A percentile compares a stretch with the other conserved stretches of the same genome.
phyloP scores from a whole-genome alignment of 2,888 invertebrate genomes.

The Tethea ocularis region DNA sequence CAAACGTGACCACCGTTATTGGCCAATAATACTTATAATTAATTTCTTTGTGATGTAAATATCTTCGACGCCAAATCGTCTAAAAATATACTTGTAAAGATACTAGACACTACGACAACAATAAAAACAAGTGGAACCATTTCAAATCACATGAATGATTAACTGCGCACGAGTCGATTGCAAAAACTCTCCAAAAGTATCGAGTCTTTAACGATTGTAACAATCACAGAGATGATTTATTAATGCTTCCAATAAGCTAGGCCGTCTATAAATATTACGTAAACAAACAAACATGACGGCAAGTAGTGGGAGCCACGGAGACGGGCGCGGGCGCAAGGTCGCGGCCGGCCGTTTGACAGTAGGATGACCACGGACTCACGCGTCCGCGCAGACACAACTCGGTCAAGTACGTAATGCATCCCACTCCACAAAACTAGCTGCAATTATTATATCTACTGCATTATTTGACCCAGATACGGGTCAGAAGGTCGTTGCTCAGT shows the following conservation, averaged over 20 bases:
- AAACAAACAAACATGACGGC: constrained; percentile 18
- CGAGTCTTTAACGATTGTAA: not conserved
- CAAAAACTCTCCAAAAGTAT: not conserved
- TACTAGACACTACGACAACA: not conserved
- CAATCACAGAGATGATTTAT: constrained; percentile 6
- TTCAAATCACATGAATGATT: not conserved
- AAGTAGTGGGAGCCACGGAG: constrained; percentile 14
- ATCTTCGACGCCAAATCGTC: not conserved
- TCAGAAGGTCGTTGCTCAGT: no score
- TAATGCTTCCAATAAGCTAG: constrained; percentile 15
- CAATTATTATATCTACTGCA: not conserved
- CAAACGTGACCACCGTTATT: no score
- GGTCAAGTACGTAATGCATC: constrained; percentile 10
- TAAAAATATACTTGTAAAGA: not conserved
- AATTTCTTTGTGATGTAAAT: not conserved
- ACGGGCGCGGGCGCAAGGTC: constrained; percentile 37
- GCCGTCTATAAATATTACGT: constrained; percentile 25
- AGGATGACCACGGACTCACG: constrained; percentile 24
- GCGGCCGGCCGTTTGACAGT: constrained; percentile 15
- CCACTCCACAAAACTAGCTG: not conserved
- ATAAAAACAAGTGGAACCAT: not conserved
- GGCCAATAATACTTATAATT: not conserved
- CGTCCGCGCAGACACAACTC: constrained; percentile 14
- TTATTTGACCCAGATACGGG: not conserved
- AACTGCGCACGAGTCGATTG: not conserved